A percentile compares a stretch with the other conserved stretches of the same genome.
These are phyloP conservation scores for Dryobotodes eremita DNA, from an alignment of 2,888 invertebrate species.

Conservation along the genomic window DNA sequence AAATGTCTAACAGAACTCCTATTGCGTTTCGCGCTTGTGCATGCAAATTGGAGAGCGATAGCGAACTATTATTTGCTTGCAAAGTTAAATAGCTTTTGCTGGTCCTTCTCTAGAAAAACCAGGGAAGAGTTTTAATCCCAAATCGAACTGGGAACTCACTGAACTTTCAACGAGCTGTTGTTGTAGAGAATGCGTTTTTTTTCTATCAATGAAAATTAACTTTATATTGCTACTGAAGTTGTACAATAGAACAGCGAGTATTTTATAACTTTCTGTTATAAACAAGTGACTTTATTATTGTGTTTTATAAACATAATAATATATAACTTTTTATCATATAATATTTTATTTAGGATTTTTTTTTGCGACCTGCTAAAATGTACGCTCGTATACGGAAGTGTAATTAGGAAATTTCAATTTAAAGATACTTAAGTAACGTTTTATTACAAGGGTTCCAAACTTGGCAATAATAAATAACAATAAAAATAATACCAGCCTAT, in stretches of 20 bases:
- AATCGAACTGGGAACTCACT: constrained; percentile 67
- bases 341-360: neutral
- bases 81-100: constrained; percentile 86
- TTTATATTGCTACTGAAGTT: constrained; percentile 49
- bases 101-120: constrained; percentile 76
- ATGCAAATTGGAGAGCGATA: constrained; percentile 81
- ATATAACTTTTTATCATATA: neutral
- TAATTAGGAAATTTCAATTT: neutral
- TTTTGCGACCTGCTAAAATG: neutral
- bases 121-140: constrained; percentile 78
- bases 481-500: no score
- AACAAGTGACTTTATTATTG: neutral
- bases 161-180: constrained; percentile 64
- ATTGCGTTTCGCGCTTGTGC: constrained; percentile 69
- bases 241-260: neutral
- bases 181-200: constrained; percentile 61
- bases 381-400: neutral
- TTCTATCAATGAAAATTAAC: constrained; percentile 48
- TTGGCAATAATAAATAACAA: no score
- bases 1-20: constrained; percentile 50
- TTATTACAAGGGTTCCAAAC: neutral
- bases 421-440: neutral
- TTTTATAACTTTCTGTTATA: neutral
- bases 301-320: neutral
- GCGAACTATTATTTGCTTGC: constrained; percentile 80